Base-by-base conservation (phyloP, 1,140 invertebrate genomes). In the Zaprionus vittiger region DNA sequence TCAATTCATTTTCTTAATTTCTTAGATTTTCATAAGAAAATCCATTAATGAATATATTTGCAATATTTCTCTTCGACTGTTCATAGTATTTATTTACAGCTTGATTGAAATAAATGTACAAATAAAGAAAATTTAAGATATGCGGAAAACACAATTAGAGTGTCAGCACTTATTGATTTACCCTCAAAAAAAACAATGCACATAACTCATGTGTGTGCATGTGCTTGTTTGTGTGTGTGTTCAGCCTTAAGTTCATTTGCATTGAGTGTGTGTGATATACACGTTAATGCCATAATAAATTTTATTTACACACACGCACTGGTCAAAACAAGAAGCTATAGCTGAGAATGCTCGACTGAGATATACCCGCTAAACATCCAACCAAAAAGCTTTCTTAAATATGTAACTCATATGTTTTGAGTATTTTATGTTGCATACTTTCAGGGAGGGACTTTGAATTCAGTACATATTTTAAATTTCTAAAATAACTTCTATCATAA, bases 271-370 rank as follows among this genome's bases (percentile, higher is more conserved):
- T 68, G 63, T 52, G 47, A 22, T 49, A 12, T 34, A 64, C 31
- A 63, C 60, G 75, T 73, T 84, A 87, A 81, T 89, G 75, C 55
- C 76, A 67, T 84, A 84, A 75, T 81, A 84, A 70, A 84, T 83
- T 81, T 84, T 80, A 78, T 80, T 66, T 78, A 77, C 69, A 66
- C 72, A 80, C 64, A 49, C 56, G 52, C 4, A 47, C 24, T 17
- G 41, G 7, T 5, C 41, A 47, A 47, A 47, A 26, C 24, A 26
- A 26, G 24, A 26, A 26, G 4, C 24, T 26, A 26, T 0, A 26
- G 24, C 4, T 5, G 4, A 26, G 24, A 1, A 4, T 26, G 24
- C 24, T 26, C 4, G 24, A 26, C 0, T 26, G 24, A 0, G 24
- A 26, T 26, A 26, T 26, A 26, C 24, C 24, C 24, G 4, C 24